Percentiles rank a stretch among this genome's conserved stretches.
phyloP scores from a whole-genome alignment of 2,888 invertebrate species.

The Calliopum simillimum region DNA sequence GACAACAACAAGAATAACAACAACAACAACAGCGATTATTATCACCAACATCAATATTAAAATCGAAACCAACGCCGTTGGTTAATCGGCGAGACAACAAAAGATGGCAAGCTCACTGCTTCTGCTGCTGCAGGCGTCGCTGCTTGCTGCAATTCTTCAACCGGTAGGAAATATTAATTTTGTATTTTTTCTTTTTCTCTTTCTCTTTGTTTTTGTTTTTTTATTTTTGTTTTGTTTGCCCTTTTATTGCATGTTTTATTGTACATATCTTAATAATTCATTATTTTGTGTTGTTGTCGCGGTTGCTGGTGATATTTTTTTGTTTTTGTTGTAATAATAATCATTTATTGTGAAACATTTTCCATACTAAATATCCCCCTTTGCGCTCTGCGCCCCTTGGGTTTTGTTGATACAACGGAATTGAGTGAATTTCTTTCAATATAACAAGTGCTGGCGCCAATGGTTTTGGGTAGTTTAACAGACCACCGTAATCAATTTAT shows the following conservation, averaged over 20 bases:
- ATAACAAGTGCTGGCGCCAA: too few species aligned
- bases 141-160: constrained; percentile 17
- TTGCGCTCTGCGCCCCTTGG: too few species aligned
- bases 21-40: constrained; percentile 3
- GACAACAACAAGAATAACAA: not conserved
- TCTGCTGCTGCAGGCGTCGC: constrained; percentile 9
- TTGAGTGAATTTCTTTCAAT: too few species aligned
- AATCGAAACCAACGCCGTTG: not conserved
- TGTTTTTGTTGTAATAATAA: too few species aligned
- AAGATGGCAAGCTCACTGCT: constrained; percentile 11
- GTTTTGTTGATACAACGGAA: too few species aligned
- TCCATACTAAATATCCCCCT: too few species aligned
- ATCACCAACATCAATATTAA: not conserved
- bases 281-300: too few species aligned
- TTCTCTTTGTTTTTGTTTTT: not conserved
- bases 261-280: too few species aligned
- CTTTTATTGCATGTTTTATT: not conserved
- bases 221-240: not conserved
- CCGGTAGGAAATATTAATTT: constrained; percentile 17
- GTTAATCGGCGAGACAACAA: not conserved
- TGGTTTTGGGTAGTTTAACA: too few species aligned
- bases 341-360: too few species aligned
- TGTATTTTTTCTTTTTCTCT: not conserved
- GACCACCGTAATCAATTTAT: too few species aligned
- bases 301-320: too few species aligned